Evolutionary conservation across 2,888 invertebrate genomes (phyloP), one percentile per base, ranked within the genome.

Genomic region (Chloroclystis v-ata): DNA sequence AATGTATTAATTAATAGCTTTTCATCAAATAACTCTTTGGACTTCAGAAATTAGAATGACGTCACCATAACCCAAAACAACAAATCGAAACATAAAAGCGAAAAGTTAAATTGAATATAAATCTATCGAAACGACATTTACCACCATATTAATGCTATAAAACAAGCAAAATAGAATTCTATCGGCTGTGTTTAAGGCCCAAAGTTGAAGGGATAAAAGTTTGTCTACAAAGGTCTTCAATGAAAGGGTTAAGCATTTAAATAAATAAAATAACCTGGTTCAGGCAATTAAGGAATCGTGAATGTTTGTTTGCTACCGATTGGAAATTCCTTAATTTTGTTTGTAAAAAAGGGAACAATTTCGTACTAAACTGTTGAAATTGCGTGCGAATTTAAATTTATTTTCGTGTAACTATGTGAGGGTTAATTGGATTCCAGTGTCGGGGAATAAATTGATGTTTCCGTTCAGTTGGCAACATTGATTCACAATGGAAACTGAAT

Each of bases 181-280:
- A 50, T 8, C 0, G 1, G 1, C 4, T 10, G 1, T 2, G 4
- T 10, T 35, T 16, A 8, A 10, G 12, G 42, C 2, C 1, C 1
- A 29, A 43, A 20, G 29, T 13, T 28, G n/a, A 11, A 9, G 9
- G 6, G 12, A 1, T n/a, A 6, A 12, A 49, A 47, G 28, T 16
- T 46, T 52, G 48, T 26, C 10, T 42, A 20, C 28, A 25, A 24
- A 35, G 41, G 43, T 46, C 45, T 66, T 59, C 52, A 57, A 57
- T 60, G 54, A 53, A 65, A 65, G 63, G 63, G 60, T 61, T 57
- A 52, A 57, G 61, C 67, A 63, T 70, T 72, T 72, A 67, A 70
- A 74, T 72, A 72, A 70, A 73, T 70, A 70, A 71, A 71, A 72
- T 63, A 67, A 64, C 55, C 52, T 41, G 60, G 56, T 66, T 62